Percentiles rank a stretch among this genome's conserved stretches.
Evolutionary conservation across 2,888 invertebrate species (phyloP).

Genomic region (Cheiracanthium punctorium): DNA sequence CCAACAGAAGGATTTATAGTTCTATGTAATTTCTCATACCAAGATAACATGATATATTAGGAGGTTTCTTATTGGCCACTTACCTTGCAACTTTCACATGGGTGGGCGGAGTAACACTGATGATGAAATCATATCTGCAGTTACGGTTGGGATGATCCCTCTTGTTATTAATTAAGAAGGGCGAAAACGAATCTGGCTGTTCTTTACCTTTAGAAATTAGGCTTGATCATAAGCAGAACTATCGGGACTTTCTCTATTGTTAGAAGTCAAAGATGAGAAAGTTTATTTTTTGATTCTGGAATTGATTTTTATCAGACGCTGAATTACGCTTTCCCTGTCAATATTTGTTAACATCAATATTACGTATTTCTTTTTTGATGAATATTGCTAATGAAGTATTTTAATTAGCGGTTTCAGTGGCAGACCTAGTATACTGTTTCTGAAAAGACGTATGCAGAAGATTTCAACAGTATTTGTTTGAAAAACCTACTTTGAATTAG

Average conservation of each 20-base stretch:
- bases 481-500: no score
- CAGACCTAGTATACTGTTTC: no score
- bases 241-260: not conserved
- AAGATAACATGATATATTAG: not conserved
- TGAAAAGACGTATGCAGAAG: no score
- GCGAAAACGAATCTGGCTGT: constrained; percentile 25
- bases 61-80: constrained; percentile 28
- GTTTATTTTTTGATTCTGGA: not conserved
- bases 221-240: constrained; percentile 29
- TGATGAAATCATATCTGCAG: constrained; percentile 37
- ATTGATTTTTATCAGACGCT: not conserved
- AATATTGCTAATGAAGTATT: no score
- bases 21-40: constrained; percentile 18
- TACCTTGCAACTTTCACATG: constrained; percentile 21
- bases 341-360: not conserved
- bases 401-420: no score
- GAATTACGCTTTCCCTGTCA: not conserved
- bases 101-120: constrained; percentile 13
- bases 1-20: constrained; percentile 45
- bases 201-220: constrained; percentile 11
- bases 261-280: not conserved
- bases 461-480: no score
- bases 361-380: no score
- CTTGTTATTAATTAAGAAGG: constrained; percentile 33
- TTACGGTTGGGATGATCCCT: constrained; percentile 34